Base-by-base conservation (phyloP, 2,113 vertebrate species). In the Abramis brama region DNA sequence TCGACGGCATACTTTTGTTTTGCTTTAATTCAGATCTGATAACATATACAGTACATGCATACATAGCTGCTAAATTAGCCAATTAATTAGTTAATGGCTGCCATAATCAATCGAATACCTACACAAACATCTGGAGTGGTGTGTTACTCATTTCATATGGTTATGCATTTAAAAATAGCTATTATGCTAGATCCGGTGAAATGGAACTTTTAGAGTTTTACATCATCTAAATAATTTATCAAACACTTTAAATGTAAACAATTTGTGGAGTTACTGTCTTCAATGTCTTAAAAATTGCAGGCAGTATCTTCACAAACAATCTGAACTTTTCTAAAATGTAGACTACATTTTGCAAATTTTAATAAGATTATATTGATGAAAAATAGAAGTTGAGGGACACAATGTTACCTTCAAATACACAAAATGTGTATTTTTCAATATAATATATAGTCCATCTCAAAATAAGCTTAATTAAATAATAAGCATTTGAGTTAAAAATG, bases 41-140 rank as follows among this genome's bases (percentile, higher is more conserved):
- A 19, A 19, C 52, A 6, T 55, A 19, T 55, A 19, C 15, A 19
- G 15, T 19, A 11, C 7, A 17, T 70, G 30, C 17, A 70, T 19
- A 5, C 33, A 21, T 11, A 39, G 33, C 30, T 68, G 66, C 15
- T 7, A 36, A 68, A 36, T 68, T 68, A 68, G 15, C 13, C 6
- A 68, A 9, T 33, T 23, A 23, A 30, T 64, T 5, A 13, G 25
- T 36, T 39, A 36, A 11, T 71, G 23, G 9, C 73, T 88, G 70
- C 23, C n/a, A 82, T 33, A 57, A 88, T 55, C 12, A 7, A 19
- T 27, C n/a, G 62, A n/a, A 86, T 30, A 50, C 47, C 36, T 10
- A 60, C 25, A 33, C 47, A 15, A 33, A 68, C 15, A 8, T 70
- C 68, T 36, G 15, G 15, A 70, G 33, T 39, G 33, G 19, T 36